Evolutionary conservation across 2,888 invertebrate genomes (phyloP).

Genomic region (Macrosiphum euphorbiae): DNA sequence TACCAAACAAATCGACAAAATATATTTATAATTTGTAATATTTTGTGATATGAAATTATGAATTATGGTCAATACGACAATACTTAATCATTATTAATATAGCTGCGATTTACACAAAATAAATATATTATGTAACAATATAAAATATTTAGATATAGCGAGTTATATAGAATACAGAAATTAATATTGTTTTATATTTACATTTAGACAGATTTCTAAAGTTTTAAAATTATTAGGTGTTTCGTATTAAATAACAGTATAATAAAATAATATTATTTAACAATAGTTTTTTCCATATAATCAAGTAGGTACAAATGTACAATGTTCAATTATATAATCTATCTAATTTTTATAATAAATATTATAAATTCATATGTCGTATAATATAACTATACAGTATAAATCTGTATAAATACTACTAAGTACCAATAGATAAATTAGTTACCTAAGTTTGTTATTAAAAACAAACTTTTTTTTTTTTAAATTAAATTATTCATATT

Average conservation of each 20-base stretch:
- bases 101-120: background rate
- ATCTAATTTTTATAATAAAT: background rate
- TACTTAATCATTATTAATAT: background rate
- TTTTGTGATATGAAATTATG: background rate
- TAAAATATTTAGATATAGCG: background rate
- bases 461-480: too few species aligned
- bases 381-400: background rate
- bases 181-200: background rate
- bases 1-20: background rate
- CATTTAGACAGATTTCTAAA: background rate
- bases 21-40: background rate
- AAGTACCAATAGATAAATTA: background rate
- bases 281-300: background rate
- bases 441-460: background rate
- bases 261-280: background rate
- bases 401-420: background rate
- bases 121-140: background rate
- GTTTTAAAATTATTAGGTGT: background rate
- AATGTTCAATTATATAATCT: slow-evolving; percentile 15
- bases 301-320: background rate
- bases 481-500: background rate
- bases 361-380: background rate
- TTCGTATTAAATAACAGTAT: background rate
- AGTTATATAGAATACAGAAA: background rate
- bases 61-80: background rate